Evolutionary conservation across 2,888 invertebrate genomes (phyloP), one percentile per base, ranked within the genome.

Genomic region (Drosophila neonasuta): DNA sequence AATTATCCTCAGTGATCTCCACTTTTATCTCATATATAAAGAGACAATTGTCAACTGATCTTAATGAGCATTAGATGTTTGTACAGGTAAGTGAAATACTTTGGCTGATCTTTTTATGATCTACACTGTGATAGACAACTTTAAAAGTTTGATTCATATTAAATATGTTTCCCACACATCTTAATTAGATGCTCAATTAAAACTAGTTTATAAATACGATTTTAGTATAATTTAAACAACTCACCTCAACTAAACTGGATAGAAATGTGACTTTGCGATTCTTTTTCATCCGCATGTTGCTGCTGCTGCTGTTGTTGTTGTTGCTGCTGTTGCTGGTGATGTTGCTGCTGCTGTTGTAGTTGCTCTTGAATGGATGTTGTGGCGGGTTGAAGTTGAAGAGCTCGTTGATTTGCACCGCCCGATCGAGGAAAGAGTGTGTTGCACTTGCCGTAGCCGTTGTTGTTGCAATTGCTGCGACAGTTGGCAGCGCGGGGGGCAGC

Each of bases 181-280:
- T 39, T n/a, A 6, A n/a, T 3, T n/a, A 6, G 13, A 15, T 30
- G 1, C 24, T 24, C 13, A 24, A n/a, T 8, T 34, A 11, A 1
- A 10, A 49, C 17, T 10, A 11, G 11, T 32, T 10, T 32, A 20
- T 20, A 20, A 20, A 1, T 20, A 4, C 20, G 10, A 0, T 4
- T 10, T 3, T 32, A 2, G 9, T n/a, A 5, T 15, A 0, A 11
- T 15, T 13, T 15, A 2, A 3, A 15, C 10, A 51, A 55, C 88
- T 89, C 70, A 90, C 90, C 90, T 90, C 89, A 77, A 91, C 88
- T 80, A 90, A 81, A 77, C 90, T 91, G 78, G 90, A 84, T 63
- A 91, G 79, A 88, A 91, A 91, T 72, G 89, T 91, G 34, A 91
- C 91, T 88, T 89, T 89, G 49, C 91, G 89, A 86, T 90, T 91